Base-by-base conservation (phyloP, 1,140 invertebrate genomes). In the Alviniconcha marisindica region DNA sequence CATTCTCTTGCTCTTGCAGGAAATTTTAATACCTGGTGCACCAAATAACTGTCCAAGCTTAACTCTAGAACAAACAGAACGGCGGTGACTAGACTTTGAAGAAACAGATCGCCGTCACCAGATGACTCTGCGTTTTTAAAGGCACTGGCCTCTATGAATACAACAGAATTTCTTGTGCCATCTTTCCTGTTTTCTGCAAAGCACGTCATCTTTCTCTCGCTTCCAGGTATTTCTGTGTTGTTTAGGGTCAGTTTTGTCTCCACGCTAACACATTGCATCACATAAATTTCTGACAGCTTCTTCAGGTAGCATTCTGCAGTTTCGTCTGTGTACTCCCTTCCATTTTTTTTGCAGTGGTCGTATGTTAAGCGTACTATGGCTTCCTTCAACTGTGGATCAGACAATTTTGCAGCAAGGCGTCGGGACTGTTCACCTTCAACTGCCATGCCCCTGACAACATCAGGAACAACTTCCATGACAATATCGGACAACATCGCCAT, bases 401-500 rank as follows among this genome's bases (percentile, higher is more conserved):
- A 60, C 1, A 88, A 28, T 3, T 74, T 84, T 2, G 33, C 15
- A 15, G 73, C 21, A 21, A 87, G 14, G n/a, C 56, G 28, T n/a
- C 51, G 51, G 31, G 69, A 69, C 5, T 54, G 18, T n/a, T 71
- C 51, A 4, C 73, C 76, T 2, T 66, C 21, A 18, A 18, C 36
- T 21, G 76, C 51, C 38, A n/a, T 24, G 4, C 33, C 18, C 14
- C 33, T 24, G 76, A 44, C 44, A 54, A 2, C 71, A 3, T 78
- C 74, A 31, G 87, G 82, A 24, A 91, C 42, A 5, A 54, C 48
- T 83, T 87, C 85, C 21, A 82, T 81, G 15, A 90, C 86, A 28
- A 89, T 18, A 15, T 82, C 28, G 40, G 85, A 85, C 40, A 91
- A 76, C 33, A 88, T 82, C 14, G 77, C 71, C 24, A 88, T 88